Base-by-base conservation (phyloP, 2,888 invertebrate genomes). In the Callyntrura sp. region DNA sequence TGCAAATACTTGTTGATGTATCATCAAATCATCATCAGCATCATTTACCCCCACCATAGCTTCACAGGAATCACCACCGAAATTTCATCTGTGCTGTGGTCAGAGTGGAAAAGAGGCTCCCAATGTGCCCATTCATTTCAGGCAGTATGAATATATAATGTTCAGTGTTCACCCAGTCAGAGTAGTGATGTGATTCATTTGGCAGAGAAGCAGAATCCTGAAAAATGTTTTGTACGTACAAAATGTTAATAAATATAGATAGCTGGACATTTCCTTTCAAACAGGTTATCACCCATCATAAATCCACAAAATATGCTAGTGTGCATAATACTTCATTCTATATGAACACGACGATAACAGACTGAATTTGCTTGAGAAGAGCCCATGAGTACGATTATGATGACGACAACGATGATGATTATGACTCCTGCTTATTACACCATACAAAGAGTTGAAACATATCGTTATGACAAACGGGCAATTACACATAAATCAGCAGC, bases 211-310 rank as follows among this genome's bases (percentile, higher is more conserved):
- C 25, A 20, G 60, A 73, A 51, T 70, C 45, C 48, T 45, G 60
- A 82, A 57, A 55, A 79, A 60, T 35, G 60, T 57, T 60, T 79
- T 79, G 57, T 79, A 60, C 57, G 79, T 57, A 20, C 78, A 55
- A 79, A 79, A 57, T 14, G 35, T 79, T 79, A 79, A 79, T 73
- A 70, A 76, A 85, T 73, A 85, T 76, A 85, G 55, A 83, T 88
- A 45, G 85, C 90, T 90, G 90, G 90, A 90, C 90, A 90, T 90
- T 90, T 90, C 90, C 90, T 90, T 87, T 90, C 90, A 90, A 90
- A 90, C 90, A 90, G 90, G 90, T 90, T 90, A 90, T 90, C 90
- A 90, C 78, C 87, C 87, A 81, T 83, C 82, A 90, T 90, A 90
- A 90, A 90, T 90, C 87, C 87, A 90, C 87, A 87, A 83, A 81